Base-by-base conservation (phyloP, 2,888 invertebrate species). In the Digitonthophagus gazella region DNA sequence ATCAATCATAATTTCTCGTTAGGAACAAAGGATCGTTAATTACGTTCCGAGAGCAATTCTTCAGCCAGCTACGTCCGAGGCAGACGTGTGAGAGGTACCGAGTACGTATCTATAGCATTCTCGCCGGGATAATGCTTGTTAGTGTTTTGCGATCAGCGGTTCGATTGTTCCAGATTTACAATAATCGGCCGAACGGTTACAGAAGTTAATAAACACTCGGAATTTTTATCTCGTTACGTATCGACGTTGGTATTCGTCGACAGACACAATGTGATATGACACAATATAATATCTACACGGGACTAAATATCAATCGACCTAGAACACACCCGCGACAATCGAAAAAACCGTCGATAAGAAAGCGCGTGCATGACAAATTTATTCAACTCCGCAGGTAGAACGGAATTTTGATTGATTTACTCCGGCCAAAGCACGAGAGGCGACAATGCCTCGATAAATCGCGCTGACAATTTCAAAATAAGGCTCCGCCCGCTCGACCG, bases 1-100 rank as follows among this genome's bases (percentile, higher is more conserved):
- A 69, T 69, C 69, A 69, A 69, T 69, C 69, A 69, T 67, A 65
- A 65, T 69, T 58, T 64, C 58, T 67, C 67, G 64, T 18, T 67
- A 44, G 28, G 64, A 67, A 69, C 67, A 69, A 69, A 67, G 64
- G 69, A 66, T 64, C 66, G 69, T 67, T 67, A 69, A 69, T 69
- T 69, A 65, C 63, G 61, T n/a, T 61, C 18, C 61, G n/a, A 20
- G 61, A 61, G 61, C 18, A 61, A 61, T 61, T 61, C 61, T 61
- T 61, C 61, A 19, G 28, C 28, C 28, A 6, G 28, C 28, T 44
- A 44, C 28, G 28, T 44, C 28, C 28, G 28, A 44, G 6, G 28
- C 28, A 44, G 28, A 44, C 28, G 28, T 44, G 28, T 44, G 28
- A 44, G 28, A 44, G 28, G 28, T 44, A 6, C 11, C n/a, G n/a